Evolutionary conservation across 2,888 invertebrate genomes (phyloP).

Genomic region (Drosophila robusta): DNA sequence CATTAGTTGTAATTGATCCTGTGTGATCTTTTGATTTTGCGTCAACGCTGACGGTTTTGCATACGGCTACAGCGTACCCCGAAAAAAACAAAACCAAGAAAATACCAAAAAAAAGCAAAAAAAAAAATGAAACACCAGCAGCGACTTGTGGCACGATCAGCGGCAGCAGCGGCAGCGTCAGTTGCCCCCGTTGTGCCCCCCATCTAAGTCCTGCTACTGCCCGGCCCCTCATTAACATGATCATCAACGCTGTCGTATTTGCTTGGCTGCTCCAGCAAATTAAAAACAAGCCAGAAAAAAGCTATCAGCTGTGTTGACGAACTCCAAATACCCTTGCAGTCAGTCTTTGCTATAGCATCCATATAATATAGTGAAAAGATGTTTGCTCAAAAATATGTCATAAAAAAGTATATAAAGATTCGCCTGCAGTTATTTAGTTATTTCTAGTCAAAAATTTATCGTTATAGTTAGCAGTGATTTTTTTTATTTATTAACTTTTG

Average conservation of each 20-base stretch:
- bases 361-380: background rate
- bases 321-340: conserved; percentile 5
- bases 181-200: conserved; percentile 1
- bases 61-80: conserved; percentile 53
- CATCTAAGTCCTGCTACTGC: conserved; percentile 12
- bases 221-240: conserved; percentile 80
- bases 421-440: too few species aligned
- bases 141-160: conserved; percentile 61
- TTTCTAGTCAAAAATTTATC: too few species aligned
- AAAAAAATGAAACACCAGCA: conserved; percentile 43
- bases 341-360: too few species aligned
- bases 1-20: conserved; percentile 83
- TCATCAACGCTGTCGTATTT: conserved; percentile 81
- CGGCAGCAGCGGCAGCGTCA: conserved; percentile 2
- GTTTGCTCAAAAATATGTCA: too few species aligned
- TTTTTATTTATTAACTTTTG: too few species aligned
- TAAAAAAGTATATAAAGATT: too few species aligned
- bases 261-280: conserved; percentile 74
- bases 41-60: conserved; percentile 74
- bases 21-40: conserved; percentile 81
- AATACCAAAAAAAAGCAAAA: conserved; percentile 2
- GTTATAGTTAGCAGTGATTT: too few species aligned
- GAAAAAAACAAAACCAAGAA: conserved; percentile 4
- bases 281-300: conserved; percentile 45
- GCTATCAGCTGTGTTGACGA: background rate